Conservation (phyloP, 2,113 vertebrate species). For the Pluvianellus socialis region DNA sequence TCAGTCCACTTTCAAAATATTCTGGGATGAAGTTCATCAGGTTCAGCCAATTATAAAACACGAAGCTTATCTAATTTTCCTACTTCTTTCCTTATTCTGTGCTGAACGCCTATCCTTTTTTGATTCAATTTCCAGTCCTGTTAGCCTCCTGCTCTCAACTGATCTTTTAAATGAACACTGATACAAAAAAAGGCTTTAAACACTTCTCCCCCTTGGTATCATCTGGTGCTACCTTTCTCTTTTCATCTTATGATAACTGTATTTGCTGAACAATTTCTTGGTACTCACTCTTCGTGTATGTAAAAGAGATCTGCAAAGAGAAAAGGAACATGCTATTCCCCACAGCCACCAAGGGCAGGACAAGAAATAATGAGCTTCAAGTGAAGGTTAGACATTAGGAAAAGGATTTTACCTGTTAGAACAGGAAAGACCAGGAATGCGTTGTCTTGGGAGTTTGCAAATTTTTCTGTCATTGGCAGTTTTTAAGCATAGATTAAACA, state of each 20-base stretch:
- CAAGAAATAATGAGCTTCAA: slow-evolving; percentile 43
- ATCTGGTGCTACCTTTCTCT: slow-evolving; percentile 10
- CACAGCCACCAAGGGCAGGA: background rate
- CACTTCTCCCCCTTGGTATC: slow-evolving; percentile 7
- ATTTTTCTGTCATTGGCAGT: background rate
- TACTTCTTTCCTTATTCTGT: slow-evolving; percentile 3
- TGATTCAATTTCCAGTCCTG: slow-evolving; percentile 4
- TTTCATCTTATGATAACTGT: slow-evolving; percentile 40
- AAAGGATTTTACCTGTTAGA: slow-evolving; percentile 3
- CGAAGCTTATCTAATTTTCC: slow-evolving; percentile 37
- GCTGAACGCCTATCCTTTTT: slow-evolving; percentile 21
- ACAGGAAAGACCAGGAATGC: background rate
- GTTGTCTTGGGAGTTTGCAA: background rate
- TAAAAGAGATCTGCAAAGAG: slow-evolving; percentile 39
- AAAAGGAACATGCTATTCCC: slow-evolving; percentile 25
- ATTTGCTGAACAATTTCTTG: slow-evolving; percentile 49
- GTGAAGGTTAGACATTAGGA: background rate
- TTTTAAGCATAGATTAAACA: background rate
- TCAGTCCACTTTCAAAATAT: slow-evolving; percentile 32
- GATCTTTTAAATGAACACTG: slow-evolving; percentile 41
- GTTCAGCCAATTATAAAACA: slow-evolving; percentile 58
- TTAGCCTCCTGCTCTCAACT: slow-evolving; percentile 28
- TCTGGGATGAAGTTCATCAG: slow-evolving; percentile 46
- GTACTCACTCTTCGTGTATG: slow-evolving; percentile 21
- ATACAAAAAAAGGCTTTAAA: slow-evolving; percentile 46